Evolutionary conservation across 1,140 invertebrate species (phyloP).

Genomic region (Drosophila triauraria): DNA sequence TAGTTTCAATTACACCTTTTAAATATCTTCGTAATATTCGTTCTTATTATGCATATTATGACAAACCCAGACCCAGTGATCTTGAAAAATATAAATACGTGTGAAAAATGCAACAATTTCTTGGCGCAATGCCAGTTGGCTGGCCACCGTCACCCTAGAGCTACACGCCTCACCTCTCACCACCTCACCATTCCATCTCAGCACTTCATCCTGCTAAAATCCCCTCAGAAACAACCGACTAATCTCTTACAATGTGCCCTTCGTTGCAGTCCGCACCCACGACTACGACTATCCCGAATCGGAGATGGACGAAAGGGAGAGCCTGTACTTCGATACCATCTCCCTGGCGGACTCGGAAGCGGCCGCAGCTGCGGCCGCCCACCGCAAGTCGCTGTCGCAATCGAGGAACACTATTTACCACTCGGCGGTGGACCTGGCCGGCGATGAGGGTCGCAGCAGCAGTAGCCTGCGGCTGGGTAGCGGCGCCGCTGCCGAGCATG

Average conservation of each 20-base stretch:
- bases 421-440: slow-evolving; percentile 79
- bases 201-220: background rate
- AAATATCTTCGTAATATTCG: too few species aligned
- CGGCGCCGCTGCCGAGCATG: slow-evolving; percentile 34
- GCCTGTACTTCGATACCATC: slow-evolving; percentile 83
- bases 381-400: slow-evolving; percentile 82
- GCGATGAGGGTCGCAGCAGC: slow-evolving; percentile 65
- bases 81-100: slow-evolving; percentile 8
- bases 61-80: background rate
- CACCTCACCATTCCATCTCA: background rate
- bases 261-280: slow-evolving; percentile 80
- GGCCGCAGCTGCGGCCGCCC: slow-evolving; percentile 71
- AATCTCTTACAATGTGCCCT: slow-evolving; percentile 33
- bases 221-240: slow-evolving; percentile 11
- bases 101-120: background rate
- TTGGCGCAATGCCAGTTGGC: slow-evolving; percentile 6
- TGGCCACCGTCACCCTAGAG: background rate
- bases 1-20: too few species aligned
- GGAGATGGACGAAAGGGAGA: slow-evolving; percentile 84
- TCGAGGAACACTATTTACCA: slow-evolving; percentile 84
- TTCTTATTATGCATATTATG: background rate
- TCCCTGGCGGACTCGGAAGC: slow-evolving; percentile 83
- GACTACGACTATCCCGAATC: slow-evolving; percentile 83
- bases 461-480: slow-evolving; percentile 53
- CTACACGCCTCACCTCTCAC: background rate